phyloP scores from a whole-genome alignment of 2,113 vertebrate genomes.

The Poeciliopsis retropinna region DNA sequence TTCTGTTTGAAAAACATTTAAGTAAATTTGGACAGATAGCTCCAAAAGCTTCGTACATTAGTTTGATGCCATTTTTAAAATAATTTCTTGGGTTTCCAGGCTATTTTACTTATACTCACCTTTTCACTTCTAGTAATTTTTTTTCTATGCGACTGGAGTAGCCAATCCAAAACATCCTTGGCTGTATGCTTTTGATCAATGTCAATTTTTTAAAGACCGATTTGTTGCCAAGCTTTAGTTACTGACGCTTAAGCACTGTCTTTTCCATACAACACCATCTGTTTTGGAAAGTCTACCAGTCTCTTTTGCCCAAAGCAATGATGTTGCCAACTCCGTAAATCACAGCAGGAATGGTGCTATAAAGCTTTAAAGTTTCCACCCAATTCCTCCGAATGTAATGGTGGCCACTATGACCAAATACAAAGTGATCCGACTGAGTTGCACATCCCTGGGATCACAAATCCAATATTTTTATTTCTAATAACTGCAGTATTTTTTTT shows the following conservation, averaged over 20 bases:
- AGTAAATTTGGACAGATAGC: too few species aligned
- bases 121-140: background rate
- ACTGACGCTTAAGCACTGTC: background rate
- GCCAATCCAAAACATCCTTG: background rate
- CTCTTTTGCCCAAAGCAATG: background rate
- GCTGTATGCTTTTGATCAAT: background rate
- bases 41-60: background rate
- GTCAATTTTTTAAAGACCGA: background rate
- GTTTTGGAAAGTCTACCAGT: background rate
- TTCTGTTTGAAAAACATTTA: too few species aligned
- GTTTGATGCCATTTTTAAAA: background rate
- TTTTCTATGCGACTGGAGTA: background rate
- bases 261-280: background rate
- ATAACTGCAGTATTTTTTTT: too few species aligned
- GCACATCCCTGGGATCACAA: too few species aligned
- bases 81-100: background rate
- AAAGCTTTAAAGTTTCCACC: background rate
- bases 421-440: too few species aligned
- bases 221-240: background rate
- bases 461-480: too few species aligned
- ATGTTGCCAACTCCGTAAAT: background rate
- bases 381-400: background rate
- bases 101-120: background rate
- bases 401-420: background rate
- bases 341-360: background rate